These are phyloP conservation scores for human DNA, from an alignment of 2,113 vertebrate genomes.

Conservation along the genomic window DNA sequence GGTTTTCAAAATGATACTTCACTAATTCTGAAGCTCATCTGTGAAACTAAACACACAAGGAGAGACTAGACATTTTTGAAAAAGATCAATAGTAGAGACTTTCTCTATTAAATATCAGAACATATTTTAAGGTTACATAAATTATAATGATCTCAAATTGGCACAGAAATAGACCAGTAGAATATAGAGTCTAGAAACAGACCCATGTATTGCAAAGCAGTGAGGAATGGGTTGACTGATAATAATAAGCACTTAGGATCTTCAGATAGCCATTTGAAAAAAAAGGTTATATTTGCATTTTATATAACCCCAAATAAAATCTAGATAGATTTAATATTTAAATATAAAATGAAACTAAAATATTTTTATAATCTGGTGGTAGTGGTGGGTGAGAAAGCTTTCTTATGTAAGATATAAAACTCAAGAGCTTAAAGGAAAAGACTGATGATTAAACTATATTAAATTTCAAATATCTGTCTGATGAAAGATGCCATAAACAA, in stretches of 20 bases:
- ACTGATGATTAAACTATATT: not conserved
- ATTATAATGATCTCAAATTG: not conserved
- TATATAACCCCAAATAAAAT: constrained; percentile 34
- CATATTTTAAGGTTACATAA: constrained; percentile 21
- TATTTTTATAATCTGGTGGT: not conserved
- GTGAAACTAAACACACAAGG: not conserved
- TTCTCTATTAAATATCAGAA: not conserved
- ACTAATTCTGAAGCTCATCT: constrained; percentile 30
- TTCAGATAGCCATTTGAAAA: not conserved
- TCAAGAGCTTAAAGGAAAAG: constrained; percentile 20
- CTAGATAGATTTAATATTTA: not conserved
- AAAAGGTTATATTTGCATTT: not conserved
- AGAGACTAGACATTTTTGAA: constrained; percentile 6
- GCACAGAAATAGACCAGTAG: not conserved
- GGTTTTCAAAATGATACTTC: constrained; percentile 32
- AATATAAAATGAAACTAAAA: constrained; percentile 38
- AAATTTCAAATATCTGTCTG: not conserved
- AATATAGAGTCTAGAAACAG: not conserved
- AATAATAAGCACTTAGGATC: not conserved
- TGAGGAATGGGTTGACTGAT: not conserved
- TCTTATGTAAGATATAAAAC: constrained; percentile 26
- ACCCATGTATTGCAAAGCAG: not conserved
- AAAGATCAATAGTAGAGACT: not conserved
- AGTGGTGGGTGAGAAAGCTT: not conserved
- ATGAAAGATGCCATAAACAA: not conserved